Evolutionary conservation across 2,888 invertebrate genomes (phyloP).

Genomic region (Tachystola acroxantha): DNA sequence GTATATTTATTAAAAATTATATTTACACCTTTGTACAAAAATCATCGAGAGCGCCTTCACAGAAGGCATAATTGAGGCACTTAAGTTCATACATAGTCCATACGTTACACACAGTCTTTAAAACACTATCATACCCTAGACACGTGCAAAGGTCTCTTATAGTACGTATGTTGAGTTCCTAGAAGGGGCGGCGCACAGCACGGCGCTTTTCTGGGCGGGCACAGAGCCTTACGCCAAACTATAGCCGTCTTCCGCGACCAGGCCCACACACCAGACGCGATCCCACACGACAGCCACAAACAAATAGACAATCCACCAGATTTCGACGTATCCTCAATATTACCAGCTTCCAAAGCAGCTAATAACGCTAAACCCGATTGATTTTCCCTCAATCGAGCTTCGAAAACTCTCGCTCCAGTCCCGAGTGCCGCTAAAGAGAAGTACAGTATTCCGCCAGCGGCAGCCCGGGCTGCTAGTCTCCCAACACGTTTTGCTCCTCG

Average conservation of each 20-base stretch:
- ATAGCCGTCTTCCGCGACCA: slow-evolving; percentile 80
- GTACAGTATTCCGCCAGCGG: slow-evolving; percentile 88
- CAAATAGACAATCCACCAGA: slow-evolving; percentile 53
- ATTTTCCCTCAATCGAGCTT: slow-evolving; percentile 70
- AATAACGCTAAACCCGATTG: slow-evolving; percentile 60
- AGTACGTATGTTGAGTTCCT: slow-evolving; percentile 52
- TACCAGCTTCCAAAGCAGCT: slow-evolving; percentile 67
- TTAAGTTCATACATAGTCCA: slow-evolving; percentile 17
- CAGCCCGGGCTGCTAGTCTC: slow-evolving; percentile 85
- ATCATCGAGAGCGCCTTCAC: slow-evolving; percentile 65
- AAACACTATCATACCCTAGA: slow-evolving; percentile 52
- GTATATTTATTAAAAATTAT: slow-evolving; percentile 54
- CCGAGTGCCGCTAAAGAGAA: slow-evolving; percentile 84
- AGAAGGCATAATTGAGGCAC: slow-evolving; percentile 57
- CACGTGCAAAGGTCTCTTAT: slow-evolving; percentile 64
- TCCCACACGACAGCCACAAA: slow-evolving; percentile 79
- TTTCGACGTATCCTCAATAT: slow-evolving; percentile 32
- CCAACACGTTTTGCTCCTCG: slow-evolving; percentile 84
- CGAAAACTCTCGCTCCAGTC: slow-evolving; percentile 84
- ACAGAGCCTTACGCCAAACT: slow-evolving; percentile 76
- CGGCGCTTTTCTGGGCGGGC: slow-evolving; percentile 64
- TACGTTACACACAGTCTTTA: slow-evolving; percentile 16
- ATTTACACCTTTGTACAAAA: slow-evolving; percentile 56
- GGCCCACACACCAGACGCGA: slow-evolving; percentile 82
- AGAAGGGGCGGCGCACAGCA: slow-evolving; percentile 57